These are phyloP conservation scores for Bucorvus abyssinicus DNA, from an alignment of 2,797 vertebrate species.

Conservation along the genomic window DNA sequence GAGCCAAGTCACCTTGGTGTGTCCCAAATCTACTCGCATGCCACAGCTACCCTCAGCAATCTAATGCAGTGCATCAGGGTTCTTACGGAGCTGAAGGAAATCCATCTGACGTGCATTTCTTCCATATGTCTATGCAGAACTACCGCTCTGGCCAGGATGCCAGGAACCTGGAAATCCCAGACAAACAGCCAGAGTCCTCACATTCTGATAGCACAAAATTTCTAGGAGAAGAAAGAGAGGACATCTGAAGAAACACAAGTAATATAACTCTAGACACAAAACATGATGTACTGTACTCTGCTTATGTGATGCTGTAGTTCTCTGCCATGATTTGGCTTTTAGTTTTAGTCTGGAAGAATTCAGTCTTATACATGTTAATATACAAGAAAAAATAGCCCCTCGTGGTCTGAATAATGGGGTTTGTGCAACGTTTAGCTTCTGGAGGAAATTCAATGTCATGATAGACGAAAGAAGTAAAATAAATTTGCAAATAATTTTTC, in stretches of 20 bases:
- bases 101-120: background rate
- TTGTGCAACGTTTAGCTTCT: background rate
- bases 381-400: background rate
- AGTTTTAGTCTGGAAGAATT: background rate
- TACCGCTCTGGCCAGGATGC: background rate
- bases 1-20: background rate
- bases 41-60: background rate
- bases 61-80: background rate
- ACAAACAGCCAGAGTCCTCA: background rate
- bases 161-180: background rate
- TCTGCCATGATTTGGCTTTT: background rate
- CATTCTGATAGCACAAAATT: background rate
- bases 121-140: background rate
- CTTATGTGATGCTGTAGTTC: background rate
- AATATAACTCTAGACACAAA: background rate
- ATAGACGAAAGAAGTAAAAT: background rate
- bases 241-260: background rate
- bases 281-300: rapidly evolving
- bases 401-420: background rate
- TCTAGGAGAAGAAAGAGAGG: background rate
- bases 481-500: background rate
- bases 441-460: background rate
- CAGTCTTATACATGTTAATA: background rate
- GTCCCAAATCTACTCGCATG: background rate
- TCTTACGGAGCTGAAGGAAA: background rate